These are phyloP conservation scores for Aotus griseimembra DNA, from an alignment of 2,797 vertebrate genomes.

Conservation along the genomic window DNA sequence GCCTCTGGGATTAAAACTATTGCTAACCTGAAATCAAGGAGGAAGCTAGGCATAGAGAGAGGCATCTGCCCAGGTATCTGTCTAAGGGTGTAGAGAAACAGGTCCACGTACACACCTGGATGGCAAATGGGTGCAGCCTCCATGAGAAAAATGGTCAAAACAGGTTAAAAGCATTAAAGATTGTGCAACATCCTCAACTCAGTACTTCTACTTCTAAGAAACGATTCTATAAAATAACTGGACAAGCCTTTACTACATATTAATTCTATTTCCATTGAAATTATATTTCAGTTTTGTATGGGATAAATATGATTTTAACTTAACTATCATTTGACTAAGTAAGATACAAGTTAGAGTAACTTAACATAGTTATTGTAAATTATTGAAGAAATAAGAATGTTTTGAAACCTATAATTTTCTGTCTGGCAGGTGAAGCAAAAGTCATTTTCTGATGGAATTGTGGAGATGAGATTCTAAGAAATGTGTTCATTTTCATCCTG, in stretches of 20 bases:
- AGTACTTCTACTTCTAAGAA: background rate
- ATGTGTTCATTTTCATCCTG: background rate
- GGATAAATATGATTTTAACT: background rate
- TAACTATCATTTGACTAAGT: background rate
- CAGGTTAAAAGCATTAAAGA: background rate
- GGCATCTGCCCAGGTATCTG: background rate
- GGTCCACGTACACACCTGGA: rapidly evolving
- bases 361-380: background rate
- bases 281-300: background rate
- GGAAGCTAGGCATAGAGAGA: too few species aligned
- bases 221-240: background rate
- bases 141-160: background rate
- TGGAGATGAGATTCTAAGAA: background rate
- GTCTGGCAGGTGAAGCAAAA: background rate
- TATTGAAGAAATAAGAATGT: background rate
- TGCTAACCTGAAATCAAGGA: too few species aligned
- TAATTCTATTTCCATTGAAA: background rate
- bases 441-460: background rate
- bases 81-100: background rate
- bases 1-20: too few species aligned
- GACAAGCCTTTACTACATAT: too few species aligned
- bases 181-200: background rate
- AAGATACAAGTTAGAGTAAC: background rate
- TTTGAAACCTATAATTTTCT: background rate
- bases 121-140: background rate